A percentile compares a stretch with the other conserved stretches of the same genome.
These are phyloP conservation scores for Gambusia holbrooki DNA, from an alignment of 2,113 vertebrate species.

Conservation along the genomic window DNA sequence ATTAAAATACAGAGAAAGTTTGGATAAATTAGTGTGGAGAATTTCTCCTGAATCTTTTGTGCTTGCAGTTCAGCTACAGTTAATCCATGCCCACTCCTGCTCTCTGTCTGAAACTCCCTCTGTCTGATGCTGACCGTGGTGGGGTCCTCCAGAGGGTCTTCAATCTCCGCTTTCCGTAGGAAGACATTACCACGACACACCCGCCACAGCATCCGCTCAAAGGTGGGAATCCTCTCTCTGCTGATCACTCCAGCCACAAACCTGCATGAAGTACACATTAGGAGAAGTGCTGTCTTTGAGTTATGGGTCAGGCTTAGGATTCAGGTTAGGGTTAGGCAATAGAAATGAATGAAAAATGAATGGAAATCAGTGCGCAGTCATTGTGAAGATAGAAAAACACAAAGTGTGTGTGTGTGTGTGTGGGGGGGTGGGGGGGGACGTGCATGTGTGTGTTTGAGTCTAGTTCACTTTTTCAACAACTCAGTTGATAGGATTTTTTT, in stretches of 20 bases:
- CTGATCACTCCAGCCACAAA: conserved; percentile 98
- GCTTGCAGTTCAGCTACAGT: not conserved
- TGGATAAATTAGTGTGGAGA: not conserved
- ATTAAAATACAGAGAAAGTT: too few species aligned
- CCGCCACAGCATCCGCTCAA: conserved; percentile 98
- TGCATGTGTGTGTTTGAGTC: too few species aligned
- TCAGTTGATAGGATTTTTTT: too few species aligned
- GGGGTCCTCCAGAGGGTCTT: conserved; percentile 95
- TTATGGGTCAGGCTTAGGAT: too few species aligned
- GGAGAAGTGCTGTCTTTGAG: too few species aligned
- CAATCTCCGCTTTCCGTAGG: conserved; percentile 94
- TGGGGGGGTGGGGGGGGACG: too few species aligned
- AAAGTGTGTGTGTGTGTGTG: too few species aligned
- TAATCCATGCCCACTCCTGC: not conserved
- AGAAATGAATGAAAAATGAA: too few species aligned
- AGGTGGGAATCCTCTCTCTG: conserved; percentile 94
- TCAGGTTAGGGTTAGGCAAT: too few species aligned
- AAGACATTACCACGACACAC: conserved; percentile 98
- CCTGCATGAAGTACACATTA: conserved; percentile 64
- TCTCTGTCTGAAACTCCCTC: not conserved
- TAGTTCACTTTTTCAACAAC: too few species aligned
- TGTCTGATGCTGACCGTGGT: conserved; percentile 82
- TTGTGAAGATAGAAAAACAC: too few species aligned
- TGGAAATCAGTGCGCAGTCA: too few species aligned
- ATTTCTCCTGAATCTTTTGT: not conserved